A percentile compares a stretch with the other conserved stretches of the same genome.
Conservation (phyloP, 2,797 vertebrate species). For the Chloroceryle amazona region DNA sequence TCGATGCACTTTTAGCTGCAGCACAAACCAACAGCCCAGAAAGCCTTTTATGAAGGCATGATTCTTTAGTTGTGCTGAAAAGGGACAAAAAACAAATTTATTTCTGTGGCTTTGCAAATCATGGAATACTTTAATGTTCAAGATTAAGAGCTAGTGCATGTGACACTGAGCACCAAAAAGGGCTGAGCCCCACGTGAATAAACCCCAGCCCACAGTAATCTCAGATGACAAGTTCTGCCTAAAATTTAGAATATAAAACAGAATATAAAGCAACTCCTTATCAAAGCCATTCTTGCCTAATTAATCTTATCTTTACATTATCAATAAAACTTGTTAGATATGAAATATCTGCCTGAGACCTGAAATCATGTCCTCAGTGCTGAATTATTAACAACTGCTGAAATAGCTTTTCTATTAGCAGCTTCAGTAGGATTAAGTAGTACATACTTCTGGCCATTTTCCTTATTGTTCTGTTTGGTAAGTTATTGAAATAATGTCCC, state of each 20-base stretch:
- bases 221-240: neutral
- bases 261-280: neutral
- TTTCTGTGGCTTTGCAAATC: neutral
- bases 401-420: neutral
- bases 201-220: neutral
- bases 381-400: conserved; percentile 7
- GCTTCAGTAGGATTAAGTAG: neutral
- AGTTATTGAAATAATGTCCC: conserved; percentile 20
- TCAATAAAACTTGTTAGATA: neutral
- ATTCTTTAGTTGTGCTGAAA: neutral
- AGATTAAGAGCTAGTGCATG: accelerated
- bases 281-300: conserved; percentile 5
- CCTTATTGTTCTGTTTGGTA: neutral
- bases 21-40: neutral
- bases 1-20: neutral
- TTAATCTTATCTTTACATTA: neutral
- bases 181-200: neutral
- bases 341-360: neutral
- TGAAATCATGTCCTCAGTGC: neutral
- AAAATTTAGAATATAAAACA: neutral
- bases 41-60: neutral
- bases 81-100: neutral
- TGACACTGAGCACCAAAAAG: neutral
- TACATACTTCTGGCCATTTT: neutral
- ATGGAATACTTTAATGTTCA: neutral